Evolutionary conservation across 2,888 invertebrate genomes (phyloP), one percentile per base, ranked within the genome.

Genomic region (Argyresthia albistria): DNA sequence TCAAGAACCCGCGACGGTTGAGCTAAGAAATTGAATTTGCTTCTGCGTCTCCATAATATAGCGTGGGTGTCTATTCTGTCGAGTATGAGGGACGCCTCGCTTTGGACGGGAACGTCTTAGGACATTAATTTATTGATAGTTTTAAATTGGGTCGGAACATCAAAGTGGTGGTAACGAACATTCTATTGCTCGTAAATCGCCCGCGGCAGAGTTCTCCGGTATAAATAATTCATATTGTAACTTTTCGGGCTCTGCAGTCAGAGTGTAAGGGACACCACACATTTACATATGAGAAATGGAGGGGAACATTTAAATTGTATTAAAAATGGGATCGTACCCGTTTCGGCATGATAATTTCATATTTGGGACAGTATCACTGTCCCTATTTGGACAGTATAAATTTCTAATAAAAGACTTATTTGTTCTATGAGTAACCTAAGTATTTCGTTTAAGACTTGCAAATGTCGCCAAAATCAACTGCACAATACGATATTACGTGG

Each of bases 51-150:
- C 25, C 50, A 54, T 54, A 49, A 50, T 52, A 47, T 15, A 36
- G 55, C 56, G 25, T 25, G 25, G 25, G 25, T 2, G 25, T 25
- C 25, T 25, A 25, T 25, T 25, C 25, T 25, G 25, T 25, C 25
- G 53, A 51, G 50, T 56, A 49, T 53, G 58, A 59, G 57, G 61
- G 57, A 53, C 59, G 56, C 56, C 57, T 59, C 54, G 25, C 25
- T 25, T 25, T 2, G 55, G 57, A 54, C 56, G 55, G 51, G 52
- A 46, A 48, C 25, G 52, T 43, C 53, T 58, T 58, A 56, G 60
- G 57, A 57, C 58, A 58, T 58, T 72, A 73, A 76, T 73, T 69
- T 76, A 76, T 75, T 76, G 70, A 73, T 71, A 62, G 65, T 64
- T 59, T 63, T 66, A 74, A 77, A 76, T 75, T 70, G 65, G 67